phyloP scores from a whole-genome alignment of 1,140 invertebrate genomes.

The Nasonia longicornis region DNA sequence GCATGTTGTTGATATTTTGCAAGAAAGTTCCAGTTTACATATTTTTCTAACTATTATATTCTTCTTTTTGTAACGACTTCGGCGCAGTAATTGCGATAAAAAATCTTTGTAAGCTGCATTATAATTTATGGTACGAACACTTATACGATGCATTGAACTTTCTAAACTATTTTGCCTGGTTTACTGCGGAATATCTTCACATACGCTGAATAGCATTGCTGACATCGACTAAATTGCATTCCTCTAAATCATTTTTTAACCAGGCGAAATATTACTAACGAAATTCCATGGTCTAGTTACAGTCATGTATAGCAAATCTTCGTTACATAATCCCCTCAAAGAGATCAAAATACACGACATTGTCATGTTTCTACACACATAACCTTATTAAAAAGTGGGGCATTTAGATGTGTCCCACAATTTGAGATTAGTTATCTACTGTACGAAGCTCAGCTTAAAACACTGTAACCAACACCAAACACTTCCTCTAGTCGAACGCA shows the following conservation, averaged over 20 bases:
- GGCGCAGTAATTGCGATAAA: neutral
- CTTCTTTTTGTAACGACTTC: neutral
- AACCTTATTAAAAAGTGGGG: neutral
- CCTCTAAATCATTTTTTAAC: neutral
- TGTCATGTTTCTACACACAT: neutral
- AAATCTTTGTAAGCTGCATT: neutral
- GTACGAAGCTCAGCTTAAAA: neutral
- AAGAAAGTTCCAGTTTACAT: neutral
- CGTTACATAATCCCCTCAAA: neutral
- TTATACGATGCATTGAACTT: neutral
- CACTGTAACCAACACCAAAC: neutral
- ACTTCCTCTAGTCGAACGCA: neutral
- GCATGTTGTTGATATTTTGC: neutral
- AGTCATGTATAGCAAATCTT: neutral
- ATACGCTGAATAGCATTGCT: no score
- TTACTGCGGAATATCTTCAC: no score
- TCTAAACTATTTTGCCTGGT: neutral
- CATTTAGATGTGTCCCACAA: no score
- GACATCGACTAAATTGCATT: neutral
- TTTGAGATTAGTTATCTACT: no score
- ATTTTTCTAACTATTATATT: slow-evolving; percentile 7
- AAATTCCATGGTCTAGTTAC: neutral
- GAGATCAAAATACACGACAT: neutral
- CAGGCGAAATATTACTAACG: neutral
- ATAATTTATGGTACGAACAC: neutral